Base-by-base conservation (phyloP, 2,888 invertebrate genomes). In the Philaethria dido region DNA sequence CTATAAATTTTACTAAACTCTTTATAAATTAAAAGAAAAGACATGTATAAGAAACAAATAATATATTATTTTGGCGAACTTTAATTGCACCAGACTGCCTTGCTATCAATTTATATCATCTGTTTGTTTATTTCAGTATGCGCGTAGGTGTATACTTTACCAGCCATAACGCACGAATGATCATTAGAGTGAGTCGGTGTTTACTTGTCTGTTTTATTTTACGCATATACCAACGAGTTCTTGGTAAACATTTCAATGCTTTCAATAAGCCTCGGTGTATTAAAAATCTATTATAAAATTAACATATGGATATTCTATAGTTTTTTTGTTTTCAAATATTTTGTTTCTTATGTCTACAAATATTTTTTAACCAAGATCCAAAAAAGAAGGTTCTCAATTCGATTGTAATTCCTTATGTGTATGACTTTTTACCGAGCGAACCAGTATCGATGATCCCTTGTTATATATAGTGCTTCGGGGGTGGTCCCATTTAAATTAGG, bases 201-300 rank as follows among this genome's bases (percentile, higher is more conserved):
- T 60, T 60, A 60, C 60, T 47, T 47, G 60, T 47, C 60, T 47
- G 60, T 47, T 60, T 45, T 60, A 60, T 60, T 45, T 60, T 45
- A 44, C 42, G 45, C 25, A 60, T 18, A 45, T 18, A 45, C 18
- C 33, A 60, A 44, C 29, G 45, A 20, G 45, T 18, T 45, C 44
- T 44, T 18, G 29, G 47, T 60, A 47, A 60, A 47, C 29, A 33
- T 29, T 47, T 20, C n/a, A 3, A 20, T 60, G 29, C 20, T 42
- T 42, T 25, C 22, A 42, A 57, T 57, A 42, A 22, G n/a, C 14
- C 4, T 55, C 20, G 20, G 22, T 42, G 25, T 57, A 42, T 42
- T 42, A 25, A 22, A 14, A 20, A 39, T 42, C 42, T 42, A 22
- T 57, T 22, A 25, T 39, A 42, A 22, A n/a, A 42, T 57, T 52